These are phyloP conservation scores for Lordiphosa andalusiaca DNA, from an alignment of 2,888 invertebrate genomes.

Conservation along the genomic window DNA sequence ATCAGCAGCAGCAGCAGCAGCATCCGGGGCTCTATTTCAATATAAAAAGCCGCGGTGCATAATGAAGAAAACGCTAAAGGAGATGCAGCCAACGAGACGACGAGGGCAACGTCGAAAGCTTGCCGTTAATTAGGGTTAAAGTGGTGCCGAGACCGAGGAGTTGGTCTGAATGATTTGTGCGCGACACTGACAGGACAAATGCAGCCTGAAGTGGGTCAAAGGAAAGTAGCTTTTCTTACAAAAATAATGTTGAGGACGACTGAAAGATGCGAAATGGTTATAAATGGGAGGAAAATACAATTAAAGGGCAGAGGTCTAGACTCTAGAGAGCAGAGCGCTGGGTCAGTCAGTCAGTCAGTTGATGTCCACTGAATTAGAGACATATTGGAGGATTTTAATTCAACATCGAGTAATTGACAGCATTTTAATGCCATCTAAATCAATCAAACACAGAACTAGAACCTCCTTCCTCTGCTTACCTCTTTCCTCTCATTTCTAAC, in stretches of 20 bases:
- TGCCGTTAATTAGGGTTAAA: slow-evolving; percentile 52
- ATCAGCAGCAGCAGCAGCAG: background rate
- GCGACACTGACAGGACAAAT: slow-evolving; percentile 1
- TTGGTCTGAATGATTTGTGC: slow-evolving; percentile 22
- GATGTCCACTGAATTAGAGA: too few species aligned
- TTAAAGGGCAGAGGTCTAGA: too few species aligned
- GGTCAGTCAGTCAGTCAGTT: too few species aligned
- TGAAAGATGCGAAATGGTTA: background rate
- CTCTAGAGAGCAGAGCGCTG: too few species aligned
- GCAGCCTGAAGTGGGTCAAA: slow-evolving; percentile 7
- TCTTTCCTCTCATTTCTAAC: too few species aligned
- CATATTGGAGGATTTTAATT: too few species aligned
- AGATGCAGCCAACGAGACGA: slow-evolving; percentile 3
- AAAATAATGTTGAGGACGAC: background rate
- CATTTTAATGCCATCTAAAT: too few species aligned
- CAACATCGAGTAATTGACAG: too few species aligned
- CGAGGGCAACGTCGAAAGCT: slow-evolving; percentile 25
- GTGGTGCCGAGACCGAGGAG: slow-evolving; percentile 22
- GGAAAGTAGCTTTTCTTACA: background rate
- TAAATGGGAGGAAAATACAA: background rate
- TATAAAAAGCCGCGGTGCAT: slow-evolving; percentile 30
- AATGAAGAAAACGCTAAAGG: slow-evolving; percentile 25
- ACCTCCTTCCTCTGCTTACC: too few species aligned
- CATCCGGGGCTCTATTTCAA: slow-evolving; percentile 10
- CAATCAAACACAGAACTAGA: too few species aligned